phyloP scores from a whole-genome alignment of 1,140 invertebrate genomes.

The Rhagoletis zephyria region DNA sequence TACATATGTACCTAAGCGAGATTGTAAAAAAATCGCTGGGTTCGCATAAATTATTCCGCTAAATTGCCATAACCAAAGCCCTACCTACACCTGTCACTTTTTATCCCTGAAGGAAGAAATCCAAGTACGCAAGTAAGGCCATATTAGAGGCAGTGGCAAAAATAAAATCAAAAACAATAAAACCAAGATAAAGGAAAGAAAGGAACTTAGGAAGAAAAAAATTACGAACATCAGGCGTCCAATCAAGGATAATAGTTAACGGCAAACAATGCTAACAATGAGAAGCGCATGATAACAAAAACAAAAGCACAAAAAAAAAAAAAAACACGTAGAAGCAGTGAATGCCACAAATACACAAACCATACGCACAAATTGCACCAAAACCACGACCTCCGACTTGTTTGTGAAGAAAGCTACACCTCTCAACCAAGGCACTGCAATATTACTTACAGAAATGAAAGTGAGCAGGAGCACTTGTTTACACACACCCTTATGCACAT shows the following conservation, averaged over 20 bases:
- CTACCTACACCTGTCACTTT: neutral
- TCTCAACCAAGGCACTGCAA: neutral
- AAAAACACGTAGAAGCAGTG: neutral
- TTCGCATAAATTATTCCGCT: conserved; percentile 33
- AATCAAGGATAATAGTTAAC: conserved; percentile 48
- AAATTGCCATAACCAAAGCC: neutral
- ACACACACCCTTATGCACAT: neutral
- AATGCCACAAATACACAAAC: neutral
- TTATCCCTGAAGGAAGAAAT: conserved; percentile 12
- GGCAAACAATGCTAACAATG: conserved; percentile 26
- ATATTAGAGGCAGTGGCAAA: neutral
- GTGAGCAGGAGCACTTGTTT: neutral
- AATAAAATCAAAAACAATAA: neutral
- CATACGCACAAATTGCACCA: neutral
- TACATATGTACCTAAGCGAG: too few species aligned
- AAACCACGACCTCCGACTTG: neutral
- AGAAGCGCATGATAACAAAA: neutral
- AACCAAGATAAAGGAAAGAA: neutral
- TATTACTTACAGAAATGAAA: conserved; percentile 18
- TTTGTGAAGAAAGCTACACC: neutral
- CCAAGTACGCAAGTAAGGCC: conserved; percentile 1
- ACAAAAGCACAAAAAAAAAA: neutral
- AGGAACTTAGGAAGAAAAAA: neutral
- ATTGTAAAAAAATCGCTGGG: neutral
- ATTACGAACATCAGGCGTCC: conserved; percentile 9